These are phyloP conservation scores for Perca schrenkii DNA, from an alignment of 2,113 vertebrate genomes.

Conservation along the genomic window DNA sequence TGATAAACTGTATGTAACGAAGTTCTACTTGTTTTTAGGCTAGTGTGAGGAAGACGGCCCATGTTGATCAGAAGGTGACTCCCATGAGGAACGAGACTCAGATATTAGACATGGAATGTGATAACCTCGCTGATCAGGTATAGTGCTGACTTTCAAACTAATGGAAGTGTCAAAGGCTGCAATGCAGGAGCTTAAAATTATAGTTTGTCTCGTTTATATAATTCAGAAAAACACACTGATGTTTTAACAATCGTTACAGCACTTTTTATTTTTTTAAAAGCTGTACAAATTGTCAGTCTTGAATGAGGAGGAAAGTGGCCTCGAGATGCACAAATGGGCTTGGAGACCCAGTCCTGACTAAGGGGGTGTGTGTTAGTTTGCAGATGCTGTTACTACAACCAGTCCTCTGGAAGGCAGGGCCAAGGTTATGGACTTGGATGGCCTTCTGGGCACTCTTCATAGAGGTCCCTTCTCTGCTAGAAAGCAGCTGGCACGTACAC, in stretches of 20 bases:
- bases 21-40: constrained; percentile 33
- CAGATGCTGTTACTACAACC: constrained; percentile 77
- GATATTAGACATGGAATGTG: constrained; percentile 75
- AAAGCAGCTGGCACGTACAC: constrained; percentile 89
- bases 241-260: too few species aligned
- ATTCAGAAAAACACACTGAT: background rate
- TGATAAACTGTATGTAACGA: background rate
- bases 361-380: constrained; percentile 83
- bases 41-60: constrained; percentile 15
- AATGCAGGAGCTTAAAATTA: background rate
- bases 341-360: background rate
- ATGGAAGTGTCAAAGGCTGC: background rate
- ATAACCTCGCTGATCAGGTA: constrained; percentile 82
- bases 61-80: background rate
- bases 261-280: background rate
- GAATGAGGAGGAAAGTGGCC: background rate
- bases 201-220: background rate
- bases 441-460: constrained; percentile 78
- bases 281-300: background rate
- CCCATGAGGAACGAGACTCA: constrained; percentile 42
- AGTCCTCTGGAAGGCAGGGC: constrained; percentile 60
- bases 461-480: constrained; percentile 87
- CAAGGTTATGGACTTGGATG: constrained; percentile 80
- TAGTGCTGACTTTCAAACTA: background rate
- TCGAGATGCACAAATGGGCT: background rate